Evolutionary conservation across 64 coral and sea anemone species (phyloP).

Genomic region (Dendrophyllia cribrosa): DNA sequence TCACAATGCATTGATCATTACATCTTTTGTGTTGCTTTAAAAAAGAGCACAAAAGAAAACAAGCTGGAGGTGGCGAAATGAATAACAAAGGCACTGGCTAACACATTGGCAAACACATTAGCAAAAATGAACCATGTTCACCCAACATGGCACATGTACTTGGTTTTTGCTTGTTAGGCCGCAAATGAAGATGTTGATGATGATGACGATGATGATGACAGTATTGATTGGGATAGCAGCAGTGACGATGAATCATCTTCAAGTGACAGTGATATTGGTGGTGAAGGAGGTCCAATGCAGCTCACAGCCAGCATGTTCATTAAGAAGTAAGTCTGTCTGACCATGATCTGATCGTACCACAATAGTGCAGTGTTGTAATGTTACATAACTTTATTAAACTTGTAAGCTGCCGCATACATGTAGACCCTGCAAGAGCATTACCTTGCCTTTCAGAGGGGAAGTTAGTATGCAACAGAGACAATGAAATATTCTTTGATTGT

Average conservation of each 20-base stretch:
- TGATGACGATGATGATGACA: slow-evolving; percentile 85
- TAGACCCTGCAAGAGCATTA: slow-evolving; percentile 62
- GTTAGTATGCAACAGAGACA: slow-evolving; percentile 67
- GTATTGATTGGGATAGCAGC: slow-evolving; percentile 69
- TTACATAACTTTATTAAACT: background rate
- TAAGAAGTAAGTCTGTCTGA: slow-evolving; percentile 69
- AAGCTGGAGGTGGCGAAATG: too few species aligned
- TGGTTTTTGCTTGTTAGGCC: background rate
- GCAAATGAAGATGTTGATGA: slow-evolving; percentile 28
- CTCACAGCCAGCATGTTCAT: slow-evolving; percentile 86
- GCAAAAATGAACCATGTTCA: too few species aligned
- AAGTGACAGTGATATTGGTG: slow-evolving; percentile 77
- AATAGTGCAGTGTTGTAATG: too few species aligned
- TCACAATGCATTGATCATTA: too few species aligned
- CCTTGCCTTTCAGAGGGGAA: slow-evolving; percentile 58
- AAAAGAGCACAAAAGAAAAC: too few species aligned
- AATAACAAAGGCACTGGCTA: too few species aligned
- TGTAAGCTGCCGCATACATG: slow-evolving; percentile 28
- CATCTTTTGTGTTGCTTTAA: too few species aligned
- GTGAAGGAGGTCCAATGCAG: slow-evolving; percentile 42
- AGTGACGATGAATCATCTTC: slow-evolving; percentile 37
- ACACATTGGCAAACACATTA: too few species aligned
- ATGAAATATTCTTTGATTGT: background rate
- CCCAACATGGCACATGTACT: too few species aligned
- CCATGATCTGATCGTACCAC: background rate